These are phyloP conservation scores for Panulirus ornatus DNA, from an alignment of 1,140 invertebrate species.

Conservation along the genomic window DNA sequence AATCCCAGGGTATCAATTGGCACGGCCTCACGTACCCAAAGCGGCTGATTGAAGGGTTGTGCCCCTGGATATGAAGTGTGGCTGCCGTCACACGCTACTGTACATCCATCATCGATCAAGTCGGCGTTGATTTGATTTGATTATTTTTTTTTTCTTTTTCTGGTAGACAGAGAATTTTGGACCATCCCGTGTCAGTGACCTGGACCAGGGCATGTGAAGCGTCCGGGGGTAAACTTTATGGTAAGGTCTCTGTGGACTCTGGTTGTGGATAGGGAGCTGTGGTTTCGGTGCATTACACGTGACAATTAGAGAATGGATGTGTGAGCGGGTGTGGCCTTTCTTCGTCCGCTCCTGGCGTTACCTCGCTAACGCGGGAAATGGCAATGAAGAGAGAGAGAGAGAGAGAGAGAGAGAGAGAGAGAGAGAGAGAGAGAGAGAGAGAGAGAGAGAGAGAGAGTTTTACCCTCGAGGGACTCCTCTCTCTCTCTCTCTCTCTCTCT, in stretches of 20 bases:
- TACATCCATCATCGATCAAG: neutral
- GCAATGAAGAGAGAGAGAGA: neutral
- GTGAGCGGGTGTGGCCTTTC: no score
- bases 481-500: neutral
- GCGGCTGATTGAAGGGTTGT: no score
- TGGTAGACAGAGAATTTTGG: neutral
- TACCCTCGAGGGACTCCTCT: neutral
- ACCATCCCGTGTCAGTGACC: neutral
- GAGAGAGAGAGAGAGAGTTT: neutral
- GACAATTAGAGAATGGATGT: no score
- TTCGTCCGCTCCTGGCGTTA: no score
- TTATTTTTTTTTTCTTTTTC: neutral
- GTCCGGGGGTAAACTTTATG: neutral
- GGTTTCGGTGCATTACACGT: no score
- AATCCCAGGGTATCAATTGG: no score
- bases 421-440: neutral
- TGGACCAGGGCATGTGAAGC: no score
- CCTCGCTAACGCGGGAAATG: no score
- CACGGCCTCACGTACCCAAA: no score
- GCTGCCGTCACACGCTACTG: no score
- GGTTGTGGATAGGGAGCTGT: no score
- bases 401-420: neutral
- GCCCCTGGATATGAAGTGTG: no score
- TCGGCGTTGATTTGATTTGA: neutral
- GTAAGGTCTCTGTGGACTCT: neutral